Evolutionary conservation across 2,113 vertebrate species (phyloP).

Genomic region (Paraplagusia blochii): DNA sequence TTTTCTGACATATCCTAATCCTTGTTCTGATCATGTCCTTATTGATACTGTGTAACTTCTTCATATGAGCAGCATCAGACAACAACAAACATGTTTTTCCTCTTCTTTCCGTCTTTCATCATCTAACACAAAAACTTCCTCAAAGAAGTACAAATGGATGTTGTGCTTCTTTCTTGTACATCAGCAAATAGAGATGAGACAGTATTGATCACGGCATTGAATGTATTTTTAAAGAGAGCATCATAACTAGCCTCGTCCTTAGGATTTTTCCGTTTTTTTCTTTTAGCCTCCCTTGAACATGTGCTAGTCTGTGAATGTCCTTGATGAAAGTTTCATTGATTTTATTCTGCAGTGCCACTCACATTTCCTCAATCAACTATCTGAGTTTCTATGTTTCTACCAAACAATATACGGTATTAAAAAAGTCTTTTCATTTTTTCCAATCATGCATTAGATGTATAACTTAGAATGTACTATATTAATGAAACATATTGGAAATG

Average conservation of each 20-base stretch:
- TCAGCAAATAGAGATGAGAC: slow-evolving; percentile 34
- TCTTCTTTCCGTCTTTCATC: no score
- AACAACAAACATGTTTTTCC: no score
- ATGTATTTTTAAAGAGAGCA: slow-evolving; percentile 49
- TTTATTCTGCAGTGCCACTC: slow-evolving; percentile 40
- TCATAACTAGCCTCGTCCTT: slow-evolving; percentile 47
- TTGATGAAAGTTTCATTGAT: slow-evolving; percentile 65
- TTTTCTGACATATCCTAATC: no score
- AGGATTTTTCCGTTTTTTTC: slow-evolving; percentile 58
- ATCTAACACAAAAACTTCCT: slow-evolving; percentile 42
- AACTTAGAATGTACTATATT: no score
- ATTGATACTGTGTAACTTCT: no score
- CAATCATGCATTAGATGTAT: no score
- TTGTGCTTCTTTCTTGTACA: slow-evolving; percentile 49
- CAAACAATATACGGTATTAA: slow-evolving; percentile 37
- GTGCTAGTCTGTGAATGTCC: slow-evolving; percentile 47
- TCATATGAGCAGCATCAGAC: no score
- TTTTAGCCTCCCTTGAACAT: slow-evolving; percentile 49
- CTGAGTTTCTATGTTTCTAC: slow-evolving; percentile 30
- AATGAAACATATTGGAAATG: no score
- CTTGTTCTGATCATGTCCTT: no score
- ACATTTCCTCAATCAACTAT: slow-evolving; percentile 55
- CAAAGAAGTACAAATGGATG: slow-evolving; percentile 47
- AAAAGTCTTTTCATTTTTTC: slow-evolving; percentile 12
- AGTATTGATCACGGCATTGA: slow-evolving; percentile 55